Conservation (phyloP, 2,888 invertebrate species). For the Aphrophora alni region DNA sequence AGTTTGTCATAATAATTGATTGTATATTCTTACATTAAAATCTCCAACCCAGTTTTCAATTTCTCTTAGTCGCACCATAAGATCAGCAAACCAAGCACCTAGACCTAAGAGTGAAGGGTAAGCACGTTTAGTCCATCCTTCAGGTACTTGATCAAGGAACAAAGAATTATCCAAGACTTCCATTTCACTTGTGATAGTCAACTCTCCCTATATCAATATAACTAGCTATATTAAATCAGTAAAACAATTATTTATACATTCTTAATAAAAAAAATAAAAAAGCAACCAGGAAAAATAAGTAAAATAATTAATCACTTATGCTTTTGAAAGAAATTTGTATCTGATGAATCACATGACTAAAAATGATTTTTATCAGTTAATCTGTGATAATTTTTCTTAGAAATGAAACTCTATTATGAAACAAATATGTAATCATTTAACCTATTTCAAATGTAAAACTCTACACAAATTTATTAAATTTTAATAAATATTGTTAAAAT, state of each 20-base stretch:
- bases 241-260: background rate
- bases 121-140: constrained; percentile 82
- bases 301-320: background rate
- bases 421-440: too few species aligned
- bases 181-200: constrained; percentile 93
- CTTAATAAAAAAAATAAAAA: too few species aligned
- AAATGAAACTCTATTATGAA: too few species aligned
- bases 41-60: constrained; percentile 89
- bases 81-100: constrained; percentile 87
- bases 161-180: constrained; percentile 83
- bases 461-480: too few species aligned
- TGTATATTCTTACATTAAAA: constrained; percentile 74
- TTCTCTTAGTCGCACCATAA: constrained; percentile 78
- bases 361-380: too few species aligned
- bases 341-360: too few species aligned
- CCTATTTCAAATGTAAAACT: too few species aligned
- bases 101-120: constrained; percentile 87
- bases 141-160: constrained; percentile 91
- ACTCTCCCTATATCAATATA: constrained; percentile 76
- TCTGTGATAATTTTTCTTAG: too few species aligned
- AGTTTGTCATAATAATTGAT: too few species aligned
- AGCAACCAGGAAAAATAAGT: too few species aligned
- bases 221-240: background rate
- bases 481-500: too few species aligned
- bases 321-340: too few species aligned